Percentiles rank a stretch among this genome's conserved stretches.
Evolutionary conservation across 1,140 invertebrate genomes (phyloP).

Genomic region (Bombus pyrosoma): DNA sequence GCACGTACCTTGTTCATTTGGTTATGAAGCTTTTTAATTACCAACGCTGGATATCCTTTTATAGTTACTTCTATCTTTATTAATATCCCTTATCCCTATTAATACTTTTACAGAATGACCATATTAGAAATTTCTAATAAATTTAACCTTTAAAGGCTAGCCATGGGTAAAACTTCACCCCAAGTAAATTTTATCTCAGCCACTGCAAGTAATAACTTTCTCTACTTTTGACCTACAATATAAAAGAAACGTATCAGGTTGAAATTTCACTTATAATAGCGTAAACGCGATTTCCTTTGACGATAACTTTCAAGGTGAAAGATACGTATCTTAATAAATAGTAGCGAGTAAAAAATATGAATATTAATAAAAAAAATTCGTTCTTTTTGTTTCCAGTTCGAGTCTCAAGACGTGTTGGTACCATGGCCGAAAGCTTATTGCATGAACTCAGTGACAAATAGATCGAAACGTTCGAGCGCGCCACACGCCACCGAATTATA

Average conservation of each 20-base stretch:
- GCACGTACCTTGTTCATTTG: too few relatives aligned
- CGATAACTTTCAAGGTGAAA: too few relatives aligned
- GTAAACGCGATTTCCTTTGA: too few relatives aligned
- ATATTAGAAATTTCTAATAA: not conserved
- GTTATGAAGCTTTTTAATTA: too few relatives aligned
- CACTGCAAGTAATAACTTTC: not conserved
- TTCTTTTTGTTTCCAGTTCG: slow-evolving; percentile 85
- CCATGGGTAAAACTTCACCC: not conserved
- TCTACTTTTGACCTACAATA: not conserved
- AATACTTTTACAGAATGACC: not conserved
- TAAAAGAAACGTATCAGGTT: too few relatives aligned
- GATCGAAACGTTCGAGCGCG: slow-evolving; percentile 64
- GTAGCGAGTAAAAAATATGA: not conserved
- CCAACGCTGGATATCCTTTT: too few relatives aligned
- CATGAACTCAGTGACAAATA: slow-evolving; percentile 68
- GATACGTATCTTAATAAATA: too few relatives aligned
- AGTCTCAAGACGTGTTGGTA: slow-evolving; percentile 96
- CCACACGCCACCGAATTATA: slow-evolving; percentile 61
- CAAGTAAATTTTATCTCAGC: not conserved
- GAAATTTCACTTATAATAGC: too few relatives aligned
- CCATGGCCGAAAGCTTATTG: slow-evolving; percentile 90
- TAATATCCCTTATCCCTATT: too few relatives aligned
- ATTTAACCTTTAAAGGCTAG: not conserved
- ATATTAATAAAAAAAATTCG: not conserved
- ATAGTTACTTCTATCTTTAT: too few relatives aligned